Percentiles rank a stretch among this genome's conserved stretches.
Conservation (phyloP, 1,140 invertebrate genomes). For the Ooceraea biroi region DNA sequence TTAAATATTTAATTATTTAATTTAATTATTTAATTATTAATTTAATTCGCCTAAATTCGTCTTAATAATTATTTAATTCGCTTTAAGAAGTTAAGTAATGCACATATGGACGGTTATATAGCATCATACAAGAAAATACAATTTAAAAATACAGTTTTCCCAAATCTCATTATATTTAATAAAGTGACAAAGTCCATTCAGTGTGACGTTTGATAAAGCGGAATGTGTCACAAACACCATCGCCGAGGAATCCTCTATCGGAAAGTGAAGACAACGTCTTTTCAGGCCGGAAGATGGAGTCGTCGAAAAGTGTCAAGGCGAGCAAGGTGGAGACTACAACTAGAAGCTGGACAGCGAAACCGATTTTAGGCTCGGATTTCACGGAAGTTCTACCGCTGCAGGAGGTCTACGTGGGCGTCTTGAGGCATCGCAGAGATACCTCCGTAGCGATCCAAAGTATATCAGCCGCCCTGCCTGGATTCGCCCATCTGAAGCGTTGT, state of each 20-base stretch:
- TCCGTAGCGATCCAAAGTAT: conserved; percentile 88
- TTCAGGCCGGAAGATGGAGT: conserved; percentile 73
- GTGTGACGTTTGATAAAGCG: conserved; percentile 2
- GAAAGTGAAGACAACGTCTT: conserved; percentile 76
- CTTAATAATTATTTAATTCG: conserved; percentile 24
- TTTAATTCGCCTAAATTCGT: background rate
- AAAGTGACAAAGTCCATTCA: conserved; percentile 1
- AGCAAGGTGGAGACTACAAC: conserved; percentile 61
- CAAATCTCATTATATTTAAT: background rate
- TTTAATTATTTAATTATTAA: background rate
- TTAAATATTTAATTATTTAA: conserved; percentile 67
- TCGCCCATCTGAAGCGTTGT: conserved; percentile 92
- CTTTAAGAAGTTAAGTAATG: background rate
- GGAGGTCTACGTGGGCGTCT: conserved; percentile 87
- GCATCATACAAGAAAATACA: background rate
- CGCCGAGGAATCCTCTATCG: conserved; percentile 32
- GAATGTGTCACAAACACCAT: background rate
- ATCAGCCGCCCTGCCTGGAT: conserved; percentile 86
- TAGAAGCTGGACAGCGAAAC: conserved; percentile 78
- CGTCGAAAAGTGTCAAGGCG: conserved; percentile 66
- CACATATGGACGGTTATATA: conserved; percentile 54
- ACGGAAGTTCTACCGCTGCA: conserved; percentile 85
- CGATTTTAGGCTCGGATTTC: conserved; percentile 87
- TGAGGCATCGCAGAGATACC: conserved; percentile 89
- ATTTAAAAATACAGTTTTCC: background rate